Evolutionary conservation across 1,140 invertebrate genomes (phyloP).

Genomic region (Drosophila ohnishii): DNA sequence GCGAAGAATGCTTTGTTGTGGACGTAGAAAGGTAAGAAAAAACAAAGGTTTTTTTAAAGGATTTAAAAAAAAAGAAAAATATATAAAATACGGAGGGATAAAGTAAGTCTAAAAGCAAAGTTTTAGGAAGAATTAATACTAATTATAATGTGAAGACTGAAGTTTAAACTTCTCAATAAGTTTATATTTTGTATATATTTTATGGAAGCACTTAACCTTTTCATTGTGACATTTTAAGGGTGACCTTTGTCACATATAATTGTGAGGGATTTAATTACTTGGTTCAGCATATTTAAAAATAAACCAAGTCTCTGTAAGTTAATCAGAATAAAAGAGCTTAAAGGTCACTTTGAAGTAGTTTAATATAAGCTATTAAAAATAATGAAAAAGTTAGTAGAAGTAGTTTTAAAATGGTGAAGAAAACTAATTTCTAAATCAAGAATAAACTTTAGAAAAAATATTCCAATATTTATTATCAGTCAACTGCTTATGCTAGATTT

Average conservation of each 20-base stretch:
- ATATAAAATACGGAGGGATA: too few species aligned
- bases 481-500: too few species aligned
- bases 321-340: too few species aligned
- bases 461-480: too few species aligned
- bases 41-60: background rate
- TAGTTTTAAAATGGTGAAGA: too few species aligned
- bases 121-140: background rate
- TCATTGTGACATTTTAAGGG: background rate
- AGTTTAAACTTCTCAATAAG: background rate
- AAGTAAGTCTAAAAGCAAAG: too few species aligned
- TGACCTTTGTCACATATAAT: background rate
- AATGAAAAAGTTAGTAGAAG: too few species aligned
- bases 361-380: too few species aligned
- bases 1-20: slow-evolving; percentile 93
- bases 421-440: too few species aligned
- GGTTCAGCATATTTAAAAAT: background rate
- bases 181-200: background rate
- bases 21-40: slow-evolving; percentile 90
- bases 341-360: too few species aligned
- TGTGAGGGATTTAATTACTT: background rate
- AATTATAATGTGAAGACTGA: background rate
- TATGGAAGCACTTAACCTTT: background rate
- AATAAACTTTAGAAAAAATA: too few species aligned
- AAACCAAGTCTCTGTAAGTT: background rate
- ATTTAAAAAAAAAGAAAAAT: background rate